A percentile compares a stretch with the other conserved stretches of the same genome.
Conservation (phyloP, 2,888 invertebrate genomes). For the Andrena bucephala region DNA sequence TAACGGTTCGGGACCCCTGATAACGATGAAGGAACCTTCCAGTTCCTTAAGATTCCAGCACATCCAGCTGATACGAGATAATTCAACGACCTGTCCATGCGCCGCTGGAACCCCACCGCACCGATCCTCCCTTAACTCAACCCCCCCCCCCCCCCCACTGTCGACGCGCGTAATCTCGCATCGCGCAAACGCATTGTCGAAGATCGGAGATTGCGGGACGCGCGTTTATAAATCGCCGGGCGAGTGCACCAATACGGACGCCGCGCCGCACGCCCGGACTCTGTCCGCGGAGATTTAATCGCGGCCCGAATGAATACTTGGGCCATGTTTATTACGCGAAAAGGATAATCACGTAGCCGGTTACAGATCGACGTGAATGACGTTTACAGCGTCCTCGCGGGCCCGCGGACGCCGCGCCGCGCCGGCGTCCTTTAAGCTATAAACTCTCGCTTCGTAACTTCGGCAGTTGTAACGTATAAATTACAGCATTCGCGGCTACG, state of each 20-base stretch:
- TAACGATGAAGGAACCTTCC: background rate
- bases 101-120: background rate
- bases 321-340: slow-evolving; percentile 53
- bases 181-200: slow-evolving; percentile 29
- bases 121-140: background rate
- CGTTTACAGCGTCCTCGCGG: slow-evolving; percentile 54
- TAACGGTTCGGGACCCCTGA: background rate
- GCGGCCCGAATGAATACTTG: slow-evolving; percentile 46
- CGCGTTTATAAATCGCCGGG: slow-evolving; percentile 34
- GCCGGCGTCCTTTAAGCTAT: slow-evolving; percentile 26
- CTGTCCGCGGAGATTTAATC: slow-evolving; percentile 46
- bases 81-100: background rate
- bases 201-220: slow-evolving; percentile 36
- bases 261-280: background rate
- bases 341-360: slow-evolving; percentile 56
- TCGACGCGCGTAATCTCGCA: slow-evolving; percentile 33
- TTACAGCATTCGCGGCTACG: slow-evolving; percentile 58
- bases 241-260: slow-evolving; percentile 14
- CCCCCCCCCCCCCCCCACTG: slow-evolving; percentile 10
- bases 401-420: background rate
- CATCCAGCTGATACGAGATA: background rate
- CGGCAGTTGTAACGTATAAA: slow-evolving; percentile 73
- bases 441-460: slow-evolving; percentile 70
- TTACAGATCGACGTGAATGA: slow-evolving; percentile 47
- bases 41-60: background rate